phyloP scores from a whole-genome alignment of 1,140 invertebrate genomes.

The Drosophila pruinosa region DNA sequence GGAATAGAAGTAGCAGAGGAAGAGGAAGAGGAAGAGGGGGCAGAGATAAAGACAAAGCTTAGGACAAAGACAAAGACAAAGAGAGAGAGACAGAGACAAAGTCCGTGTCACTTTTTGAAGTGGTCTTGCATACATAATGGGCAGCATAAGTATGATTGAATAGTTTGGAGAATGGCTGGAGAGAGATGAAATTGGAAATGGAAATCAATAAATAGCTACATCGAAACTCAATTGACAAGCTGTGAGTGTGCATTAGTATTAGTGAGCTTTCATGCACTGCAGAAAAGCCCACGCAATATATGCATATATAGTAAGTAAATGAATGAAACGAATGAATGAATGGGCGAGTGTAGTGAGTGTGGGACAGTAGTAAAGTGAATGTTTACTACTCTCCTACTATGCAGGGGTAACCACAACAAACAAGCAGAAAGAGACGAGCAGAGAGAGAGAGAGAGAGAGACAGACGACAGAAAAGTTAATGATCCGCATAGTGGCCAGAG shows the following conservation, averaged over 20 bases:
- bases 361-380: constrained; percentile 33
- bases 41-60: too few species aligned
- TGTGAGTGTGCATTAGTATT: constrained; percentile 9
- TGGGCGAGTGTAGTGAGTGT: constrained; percentile 25
- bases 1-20: neutral
- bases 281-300: constrained; percentile 4
- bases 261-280: neutral
- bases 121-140: constrained; percentile 36
- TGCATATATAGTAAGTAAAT: constrained; percentile 6
- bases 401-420: constrained; percentile 3
- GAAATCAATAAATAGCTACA: constrained; percentile 39
- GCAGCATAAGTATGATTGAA: constrained; percentile 24
- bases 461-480: constrained; percentile 44
- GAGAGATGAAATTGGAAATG: constrained; percentile 12
- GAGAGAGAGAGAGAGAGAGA: neutral
- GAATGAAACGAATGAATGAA: constrained; percentile 10
- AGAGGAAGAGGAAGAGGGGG: neutral
- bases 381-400: constrained; percentile 32
- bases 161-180: neutral
- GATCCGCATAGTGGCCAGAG: constrained; percentile 46
- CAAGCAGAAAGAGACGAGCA: neutral
- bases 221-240: constrained; percentile 68
- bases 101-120: constrained; percentile 20
- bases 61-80: constrained; percentile 6
- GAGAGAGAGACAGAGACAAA: neutral